Base-by-base conservation (phyloP, 2,888 invertebrate genomes). In the Papilio elwesi region DNA sequence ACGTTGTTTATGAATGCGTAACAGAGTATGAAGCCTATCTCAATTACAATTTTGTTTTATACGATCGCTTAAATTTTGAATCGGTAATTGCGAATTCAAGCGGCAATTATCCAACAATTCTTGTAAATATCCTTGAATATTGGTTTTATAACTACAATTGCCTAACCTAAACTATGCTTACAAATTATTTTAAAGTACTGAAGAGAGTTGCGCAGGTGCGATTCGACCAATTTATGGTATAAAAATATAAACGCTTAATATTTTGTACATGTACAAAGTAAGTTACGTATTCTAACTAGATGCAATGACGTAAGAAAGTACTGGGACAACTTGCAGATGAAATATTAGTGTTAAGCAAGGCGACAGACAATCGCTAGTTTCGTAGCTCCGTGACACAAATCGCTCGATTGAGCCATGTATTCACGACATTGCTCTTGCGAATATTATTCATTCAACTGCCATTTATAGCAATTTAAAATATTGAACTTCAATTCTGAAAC, bases 371-470 rank as follows among this genome's bases (percentile, higher is more conserved):
- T 65, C 65, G 59, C 59, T 62, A 43, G 59, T 62, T 62, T 49
- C 65, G 36, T 36, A 26, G 65, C 49, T 16, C 26, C 65, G 65
- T 49, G 48, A 51, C 65, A 65, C 49, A 49, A 49, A 62, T 62
- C 65, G 49, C 65, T 49, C 36, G 49, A 36, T 51, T 51, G 49
- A 49, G 36, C 65, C 51, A 65, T 65, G 65, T 51, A 65, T 65
- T 65, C 65, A 65, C 65, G 65, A 65, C 65, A 65, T 65, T 65
- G 65, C 65, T 65, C 65, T 65, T 65, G 65, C 49, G 13, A 51
- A 65, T 51, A 65, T 36, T 65, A 65, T 65, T 65, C 65, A 65
- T 51, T 51, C 59, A 62, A 43, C 51, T 65, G 36, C 36, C 36
- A 65, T 65, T 65, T 51, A 65, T 51, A 51, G 26, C 65, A 65